Conservation (phyloP, 2,113 vertebrate species). For the Malurus elegans region DNA sequence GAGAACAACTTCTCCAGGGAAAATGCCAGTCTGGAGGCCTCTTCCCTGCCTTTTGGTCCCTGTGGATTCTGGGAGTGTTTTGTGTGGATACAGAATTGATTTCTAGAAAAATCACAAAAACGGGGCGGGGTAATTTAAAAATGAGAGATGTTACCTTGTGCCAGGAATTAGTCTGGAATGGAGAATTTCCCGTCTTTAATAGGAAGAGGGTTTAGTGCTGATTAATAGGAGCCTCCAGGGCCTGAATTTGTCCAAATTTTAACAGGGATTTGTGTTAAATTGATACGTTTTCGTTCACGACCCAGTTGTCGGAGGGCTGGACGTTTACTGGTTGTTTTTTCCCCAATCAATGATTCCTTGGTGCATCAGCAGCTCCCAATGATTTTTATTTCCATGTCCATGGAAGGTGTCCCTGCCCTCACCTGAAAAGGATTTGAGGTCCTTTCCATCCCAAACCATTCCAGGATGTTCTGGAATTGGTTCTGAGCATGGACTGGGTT, state of each 20-base stretch:
- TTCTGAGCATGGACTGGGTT: background rate
- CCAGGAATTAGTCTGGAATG: background rate
- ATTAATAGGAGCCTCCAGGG: background rate
- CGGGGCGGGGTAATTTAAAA: background rate
- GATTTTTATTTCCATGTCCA: fast-evolving
- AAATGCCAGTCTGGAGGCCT: background rate
- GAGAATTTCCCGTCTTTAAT: background rate
- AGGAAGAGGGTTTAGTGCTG: background rate
- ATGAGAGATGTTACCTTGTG: background rate
- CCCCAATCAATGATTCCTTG: background rate
- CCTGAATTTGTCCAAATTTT: background rate
- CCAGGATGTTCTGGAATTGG: background rate
- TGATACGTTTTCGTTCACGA: background rate
- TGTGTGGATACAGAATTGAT: fast-evolving
- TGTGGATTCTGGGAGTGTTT: background rate
- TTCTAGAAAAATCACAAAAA: background rate
- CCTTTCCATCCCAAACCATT: background rate
- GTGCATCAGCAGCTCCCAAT: background rate
- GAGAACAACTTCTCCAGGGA: background rate
- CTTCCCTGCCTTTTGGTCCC: background rate
- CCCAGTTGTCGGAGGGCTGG: background rate
- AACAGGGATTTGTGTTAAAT: background rate
- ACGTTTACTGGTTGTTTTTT: fast-evolving
- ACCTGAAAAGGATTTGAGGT: background rate
- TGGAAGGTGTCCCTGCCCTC: background rate